These are phyloP conservation scores for Drosophila paulistorum DNA, from an alignment of 1,140 invertebrate species.

Conservation along the genomic window DNA sequence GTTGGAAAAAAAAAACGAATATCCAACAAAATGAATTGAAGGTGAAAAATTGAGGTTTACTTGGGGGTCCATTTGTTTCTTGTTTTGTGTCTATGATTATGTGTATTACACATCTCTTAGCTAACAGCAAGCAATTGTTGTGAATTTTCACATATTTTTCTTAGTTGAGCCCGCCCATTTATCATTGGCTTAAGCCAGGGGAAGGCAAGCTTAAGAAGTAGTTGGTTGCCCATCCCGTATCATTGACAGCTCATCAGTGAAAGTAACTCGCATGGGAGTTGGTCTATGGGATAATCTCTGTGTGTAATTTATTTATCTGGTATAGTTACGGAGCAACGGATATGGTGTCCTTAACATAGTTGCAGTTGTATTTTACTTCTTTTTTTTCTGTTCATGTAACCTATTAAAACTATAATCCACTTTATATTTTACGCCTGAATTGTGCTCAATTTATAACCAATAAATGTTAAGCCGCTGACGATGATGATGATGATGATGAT, in stretches of 20 bases:
- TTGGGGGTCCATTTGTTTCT: too few species aligned
- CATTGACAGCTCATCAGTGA: constrained; percentile 26
- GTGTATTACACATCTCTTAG: too few species aligned
- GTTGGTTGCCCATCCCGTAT: constrained; percentile 20
- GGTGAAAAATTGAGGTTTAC: too few species aligned
- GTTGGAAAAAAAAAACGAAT: too few species aligned
- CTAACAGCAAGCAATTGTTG: too few species aligned
- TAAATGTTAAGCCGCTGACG: constrained; percentile 63
- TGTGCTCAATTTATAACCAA: constrained; percentile 78
- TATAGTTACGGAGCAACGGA: background rate
- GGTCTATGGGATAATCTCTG: constrained; percentile 37
- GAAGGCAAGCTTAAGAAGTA: background rate
- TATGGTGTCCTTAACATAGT: constrained; percentile 38
- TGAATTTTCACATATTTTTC: background rate
- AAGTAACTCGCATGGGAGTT: constrained; percentile 31
- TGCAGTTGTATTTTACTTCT: constrained; percentile 18
- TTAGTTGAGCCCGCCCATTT: background rate
- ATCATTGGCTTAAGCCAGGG: background rate
- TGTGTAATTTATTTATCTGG: constrained; percentile 48
- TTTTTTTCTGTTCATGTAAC: constrained; percentile 14
- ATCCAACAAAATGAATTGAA: too few species aligned
- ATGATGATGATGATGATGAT: constrained; percentile 55
- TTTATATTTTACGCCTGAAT: constrained; percentile 75
- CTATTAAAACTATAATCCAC: constrained; percentile 79
- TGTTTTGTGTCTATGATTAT: too few species aligned